Conservation (phyloP, 2,113 vertebrate genomes). For the Microtus richardsoni region DNA sequence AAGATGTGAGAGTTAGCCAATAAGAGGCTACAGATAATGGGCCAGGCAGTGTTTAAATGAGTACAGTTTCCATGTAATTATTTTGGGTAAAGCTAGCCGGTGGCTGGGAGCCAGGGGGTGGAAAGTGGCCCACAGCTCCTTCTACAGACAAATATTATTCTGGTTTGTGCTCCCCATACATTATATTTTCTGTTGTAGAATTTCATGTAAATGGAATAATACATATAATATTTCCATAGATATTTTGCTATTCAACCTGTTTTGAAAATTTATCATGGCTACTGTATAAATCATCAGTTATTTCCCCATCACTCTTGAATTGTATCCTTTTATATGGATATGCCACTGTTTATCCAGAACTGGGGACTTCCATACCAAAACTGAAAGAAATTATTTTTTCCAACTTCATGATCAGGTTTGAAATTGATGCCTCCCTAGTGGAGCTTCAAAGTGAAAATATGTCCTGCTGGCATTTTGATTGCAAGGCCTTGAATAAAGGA, state of each 20-base stretch:
- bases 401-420: background rate
- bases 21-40: too few relatives aligned
- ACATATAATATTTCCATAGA: background rate
- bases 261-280: background rate
- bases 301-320: background rate
- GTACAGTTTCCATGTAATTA: too few relatives aligned
- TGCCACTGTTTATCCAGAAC: background rate
- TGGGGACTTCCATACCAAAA: background rate
- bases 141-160: background rate
- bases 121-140: too few relatives aligned
- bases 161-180: background rate
- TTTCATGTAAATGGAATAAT: background rate
- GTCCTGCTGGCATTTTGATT: background rate
- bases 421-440: slow-evolving; percentile 1
- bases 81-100: too few relatives aligned
- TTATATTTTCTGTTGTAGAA: background rate
- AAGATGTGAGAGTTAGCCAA: too few relatives aligned
- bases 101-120: too few relatives aligned
- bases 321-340: background rate
- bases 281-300: background rate
- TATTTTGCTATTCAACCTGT: background rate
- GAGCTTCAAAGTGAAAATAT: background rate
- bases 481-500: background rate
- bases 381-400: slow-evolving; percentile 8
- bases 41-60: too few relatives aligned